A percentile compares a stretch with the other conserved stretches of the same genome.
phyloP scores from a whole-genome alignment of 2,888 invertebrate genomes.

The Melanotus villosus region DNA sequence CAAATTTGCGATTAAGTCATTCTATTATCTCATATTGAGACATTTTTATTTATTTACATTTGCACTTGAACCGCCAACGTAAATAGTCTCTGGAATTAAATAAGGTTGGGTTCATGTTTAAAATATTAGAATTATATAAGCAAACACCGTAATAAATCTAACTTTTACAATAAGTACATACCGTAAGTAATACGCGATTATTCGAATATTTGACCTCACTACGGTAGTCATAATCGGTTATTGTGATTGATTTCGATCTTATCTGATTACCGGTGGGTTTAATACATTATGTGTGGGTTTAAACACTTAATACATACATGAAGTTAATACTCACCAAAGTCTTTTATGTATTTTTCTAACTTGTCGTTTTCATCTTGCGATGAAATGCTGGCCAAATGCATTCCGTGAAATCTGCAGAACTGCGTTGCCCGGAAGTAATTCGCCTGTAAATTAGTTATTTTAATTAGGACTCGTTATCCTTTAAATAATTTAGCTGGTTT shows the following conservation, averaged over 20 bases:
- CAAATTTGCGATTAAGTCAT: background rate
- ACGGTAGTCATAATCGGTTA: background rate
- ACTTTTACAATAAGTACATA: background rate
- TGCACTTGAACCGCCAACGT: conserved; percentile 26
- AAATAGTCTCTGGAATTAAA: conserved; percentile 18
- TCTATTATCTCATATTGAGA: background rate
- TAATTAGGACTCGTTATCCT: conserved; percentile 11
- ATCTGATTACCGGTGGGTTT: too few species aligned
- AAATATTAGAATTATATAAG: conserved; percentile 27
- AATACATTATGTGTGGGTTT: too few species aligned
- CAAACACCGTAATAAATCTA: conserved; percentile 18
- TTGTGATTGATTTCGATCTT: too few species aligned
- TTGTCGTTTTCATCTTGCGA: conserved; percentile 93
- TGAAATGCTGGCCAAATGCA: conserved; percentile 92
- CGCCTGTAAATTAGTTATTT: conserved; percentile 75
- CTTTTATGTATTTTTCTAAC: conserved; percentile 90
- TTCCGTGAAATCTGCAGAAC: conserved; percentile 93
- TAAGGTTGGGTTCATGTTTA: conserved; percentile 29
- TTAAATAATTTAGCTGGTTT: conserved; percentile 9
- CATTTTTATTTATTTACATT: conserved; percentile 7
- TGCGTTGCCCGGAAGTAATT: conserved; percentile 95
- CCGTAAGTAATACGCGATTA: background rate
- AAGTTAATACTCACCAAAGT: conserved; percentile 87
- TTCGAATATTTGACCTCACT: too few species aligned
- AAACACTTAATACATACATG: too few species aligned